Conservation (phyloP, 2,888 invertebrate species). For the Spisula subtruncata region DNA sequence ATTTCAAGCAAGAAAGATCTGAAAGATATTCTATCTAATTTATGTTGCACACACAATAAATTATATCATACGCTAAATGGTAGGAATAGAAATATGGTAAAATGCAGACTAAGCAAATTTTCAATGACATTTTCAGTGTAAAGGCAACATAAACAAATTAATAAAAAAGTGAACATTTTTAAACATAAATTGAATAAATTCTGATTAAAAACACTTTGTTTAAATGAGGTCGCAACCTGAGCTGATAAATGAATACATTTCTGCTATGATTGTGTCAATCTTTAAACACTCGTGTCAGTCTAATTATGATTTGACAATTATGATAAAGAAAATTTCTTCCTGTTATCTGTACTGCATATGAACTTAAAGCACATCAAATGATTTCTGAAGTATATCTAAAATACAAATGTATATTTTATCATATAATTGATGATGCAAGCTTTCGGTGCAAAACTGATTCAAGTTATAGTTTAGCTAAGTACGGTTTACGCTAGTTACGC, state of each 20-base stretch:
- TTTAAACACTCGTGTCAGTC: no score
- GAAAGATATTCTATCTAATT: neutral
- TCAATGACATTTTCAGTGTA: neutral
- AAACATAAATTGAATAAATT: neutral
- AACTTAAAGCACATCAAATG: neutral
- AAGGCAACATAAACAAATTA: neutral
- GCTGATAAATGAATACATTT: neutral
- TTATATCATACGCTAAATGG: neutral
- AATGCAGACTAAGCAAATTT: slow-evolving; percentile 2
- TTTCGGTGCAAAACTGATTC: no score
- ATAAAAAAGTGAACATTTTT: neutral
- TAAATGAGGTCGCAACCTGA: neutral
- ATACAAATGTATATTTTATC: neutral
- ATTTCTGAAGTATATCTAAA: neutral
- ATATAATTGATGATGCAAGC: neutral
- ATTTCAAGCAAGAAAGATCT: neutral
- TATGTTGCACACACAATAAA: neutral
- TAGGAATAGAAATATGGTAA: neutral
- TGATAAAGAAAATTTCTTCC: neutral
- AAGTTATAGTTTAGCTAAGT: no score
- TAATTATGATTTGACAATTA: slow-evolving; percentile 9
- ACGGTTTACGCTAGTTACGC: no score
- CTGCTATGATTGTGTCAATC: neutral
- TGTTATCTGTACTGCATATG: neutral
- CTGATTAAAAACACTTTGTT: neutral